Evolutionary conservation across 2,888 invertebrate species (phyloP).

Genomic region (Pilophorus perplexus): DNA sequence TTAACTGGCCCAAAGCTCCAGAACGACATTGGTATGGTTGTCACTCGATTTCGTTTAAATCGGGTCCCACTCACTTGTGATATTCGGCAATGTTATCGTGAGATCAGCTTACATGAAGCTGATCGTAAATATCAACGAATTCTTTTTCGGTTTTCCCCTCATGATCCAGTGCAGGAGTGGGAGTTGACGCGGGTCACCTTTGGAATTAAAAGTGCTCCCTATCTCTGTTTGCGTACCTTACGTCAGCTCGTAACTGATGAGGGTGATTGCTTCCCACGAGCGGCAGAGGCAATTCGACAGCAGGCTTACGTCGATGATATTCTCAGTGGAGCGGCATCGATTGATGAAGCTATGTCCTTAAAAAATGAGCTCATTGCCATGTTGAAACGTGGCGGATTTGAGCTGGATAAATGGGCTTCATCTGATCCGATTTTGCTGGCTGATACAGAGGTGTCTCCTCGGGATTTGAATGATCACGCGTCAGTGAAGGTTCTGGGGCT

Average conservation of each 20-base stretch:
- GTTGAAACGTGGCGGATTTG: background rate
- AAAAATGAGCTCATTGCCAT: background rate
- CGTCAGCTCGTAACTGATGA: conserved; percentile 8
- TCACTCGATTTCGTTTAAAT: background rate
- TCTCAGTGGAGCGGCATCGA: background rate
- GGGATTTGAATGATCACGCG: background rate
- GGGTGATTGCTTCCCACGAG: background rate
- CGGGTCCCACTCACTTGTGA: conserved; percentile 12
- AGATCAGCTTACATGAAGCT: background rate
- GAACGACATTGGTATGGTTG: conserved; percentile 9
- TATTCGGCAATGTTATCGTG: conserved; percentile 3
- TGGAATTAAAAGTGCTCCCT: background rate
- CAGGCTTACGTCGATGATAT: conserved; percentile 15
- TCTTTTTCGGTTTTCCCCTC: background rate
- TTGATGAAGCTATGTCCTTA: background rate
- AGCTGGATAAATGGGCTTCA: conserved; percentile 6
- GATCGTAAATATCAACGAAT: conserved; percentile 9
- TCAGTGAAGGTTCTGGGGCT: conserved; percentile 20
- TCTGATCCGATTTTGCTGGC: background rate
- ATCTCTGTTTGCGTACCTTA: conserved; percentile 2
- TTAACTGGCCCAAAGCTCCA: conserved; percentile 34
- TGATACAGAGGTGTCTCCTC: background rate
- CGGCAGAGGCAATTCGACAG: background rate
- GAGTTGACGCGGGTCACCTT: background rate
- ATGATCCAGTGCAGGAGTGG: background rate